A percentile compares a stretch with the other conserved stretches of the same genome.
phyloP scores from a whole-genome alignment of 2,113 vertebrate species.

The Blennius ocellaris region DNA sequence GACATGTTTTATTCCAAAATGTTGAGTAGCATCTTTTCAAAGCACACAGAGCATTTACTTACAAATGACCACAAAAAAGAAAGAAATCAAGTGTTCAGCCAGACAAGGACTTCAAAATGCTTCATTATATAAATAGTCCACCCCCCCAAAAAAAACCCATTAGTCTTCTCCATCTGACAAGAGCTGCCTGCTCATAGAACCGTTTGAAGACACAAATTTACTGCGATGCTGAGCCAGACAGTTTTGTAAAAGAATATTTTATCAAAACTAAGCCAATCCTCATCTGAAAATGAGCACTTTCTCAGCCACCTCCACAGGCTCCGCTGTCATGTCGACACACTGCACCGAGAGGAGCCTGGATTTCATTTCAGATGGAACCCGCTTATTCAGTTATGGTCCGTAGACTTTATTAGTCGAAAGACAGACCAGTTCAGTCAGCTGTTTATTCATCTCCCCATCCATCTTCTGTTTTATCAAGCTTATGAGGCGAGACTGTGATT shows the following conservation, averaged over 20 bases:
- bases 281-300: conserved; percentile 40
- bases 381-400: background rate
- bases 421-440: no score
- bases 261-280: conserved; percentile 52
- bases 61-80: conserved; percentile 22
- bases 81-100: conserved; percentile 13
- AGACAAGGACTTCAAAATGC: conserved; percentile 21
- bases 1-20: conserved; percentile 25
- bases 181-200: conserved; percentile 36
- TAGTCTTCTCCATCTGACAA: conserved; percentile 56
- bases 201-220: conserved; percentile 53
- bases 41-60: conserved; percentile 23
- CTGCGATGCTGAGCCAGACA: conserved; percentile 50
- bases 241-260: conserved; percentile 51
- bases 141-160: conserved; percentile 56
- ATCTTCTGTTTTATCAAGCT: no score
- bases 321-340: conserved; percentile 26
- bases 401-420: background rate
- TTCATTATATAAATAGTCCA: conserved; percentile 56
- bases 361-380: conserved; percentile 19
- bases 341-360: conserved; percentile 3
- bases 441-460: no score
- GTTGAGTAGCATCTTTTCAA: conserved; percentile 13
- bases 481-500: no score
- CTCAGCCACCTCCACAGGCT: conserved; percentile 29